Conservation (phyloP, 2,113 vertebrate species). For the Noctilio leporinus region DNA sequence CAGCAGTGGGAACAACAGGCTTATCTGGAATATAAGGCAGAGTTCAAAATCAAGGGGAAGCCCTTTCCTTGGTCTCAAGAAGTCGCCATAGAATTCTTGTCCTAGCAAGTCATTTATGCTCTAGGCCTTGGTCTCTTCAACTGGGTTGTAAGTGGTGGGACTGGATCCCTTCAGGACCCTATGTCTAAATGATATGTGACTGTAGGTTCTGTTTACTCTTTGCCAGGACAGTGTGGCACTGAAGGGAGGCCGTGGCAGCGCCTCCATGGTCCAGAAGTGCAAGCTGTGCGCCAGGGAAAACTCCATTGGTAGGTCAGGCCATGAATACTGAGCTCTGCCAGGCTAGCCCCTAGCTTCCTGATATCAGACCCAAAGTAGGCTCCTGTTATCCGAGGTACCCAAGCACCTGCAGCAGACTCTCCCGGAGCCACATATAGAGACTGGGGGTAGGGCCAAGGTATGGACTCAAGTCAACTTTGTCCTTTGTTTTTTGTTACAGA, state of each 20-base stretch:
- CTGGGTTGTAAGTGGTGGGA: background rate
- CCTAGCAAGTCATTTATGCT: background rate
- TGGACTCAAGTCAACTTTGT: background rate
- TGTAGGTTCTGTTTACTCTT: conserved; percentile 9
- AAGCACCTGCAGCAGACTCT: background rate
- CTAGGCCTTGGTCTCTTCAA: background rate
- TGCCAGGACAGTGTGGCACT: conserved; percentile 90
- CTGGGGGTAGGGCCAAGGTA: background rate
- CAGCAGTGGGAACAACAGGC: background rate
- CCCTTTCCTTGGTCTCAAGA: background rate
- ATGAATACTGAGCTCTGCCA: background rate
- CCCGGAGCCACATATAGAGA: background rate
- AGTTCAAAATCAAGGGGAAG: conserved; percentile 17
- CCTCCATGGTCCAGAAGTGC: conserved; percentile 98
- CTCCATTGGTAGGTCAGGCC: conserved; percentile 88
- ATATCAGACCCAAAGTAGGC: background rate
- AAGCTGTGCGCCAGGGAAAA: conserved; percentile 97
- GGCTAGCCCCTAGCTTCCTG: background rate
- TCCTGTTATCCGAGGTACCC: background rate
- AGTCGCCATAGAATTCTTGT: background rate
- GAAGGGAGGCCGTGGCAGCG: conserved; percentile 93
- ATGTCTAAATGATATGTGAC: background rate
- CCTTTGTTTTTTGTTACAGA: conserved; percentile 79
- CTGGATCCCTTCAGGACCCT: background rate
- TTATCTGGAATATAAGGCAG: background rate